Conservation (phyloP, 2,113 vertebrate genomes). For the Paracanthobrama guichenoti region DNA sequence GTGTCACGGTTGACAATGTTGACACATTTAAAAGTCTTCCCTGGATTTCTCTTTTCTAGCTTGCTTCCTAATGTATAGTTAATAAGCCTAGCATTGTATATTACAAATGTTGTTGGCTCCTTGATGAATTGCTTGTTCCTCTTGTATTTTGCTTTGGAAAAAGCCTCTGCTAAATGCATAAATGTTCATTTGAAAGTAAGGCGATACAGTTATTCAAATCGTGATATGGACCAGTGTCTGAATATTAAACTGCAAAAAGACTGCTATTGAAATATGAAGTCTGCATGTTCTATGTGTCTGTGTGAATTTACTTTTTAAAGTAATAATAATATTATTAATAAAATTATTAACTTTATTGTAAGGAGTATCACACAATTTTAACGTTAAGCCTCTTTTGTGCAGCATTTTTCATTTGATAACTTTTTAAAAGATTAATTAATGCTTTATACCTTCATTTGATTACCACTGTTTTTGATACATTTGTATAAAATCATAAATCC, state of each 20-base stretch:
- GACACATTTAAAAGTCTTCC: not conserved
- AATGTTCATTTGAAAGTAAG: not conserved
- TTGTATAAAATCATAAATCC: not conserved
- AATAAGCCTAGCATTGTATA: no score
- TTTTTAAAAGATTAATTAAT: not conserved
- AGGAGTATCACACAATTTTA: not conserved
- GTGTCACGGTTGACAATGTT: not conserved
- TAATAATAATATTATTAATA: not conserved
- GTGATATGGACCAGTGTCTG: not conserved
- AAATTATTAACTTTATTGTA: not conserved
- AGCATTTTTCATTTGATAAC: not conserved
- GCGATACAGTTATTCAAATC: not conserved
- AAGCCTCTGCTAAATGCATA: no score
- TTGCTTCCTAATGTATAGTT: no score
- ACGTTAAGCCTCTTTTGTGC: not conserved
- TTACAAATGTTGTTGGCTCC: no score
- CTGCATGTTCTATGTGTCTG: not conserved
- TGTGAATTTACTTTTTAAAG: not conserved
- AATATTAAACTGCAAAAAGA: not conserved
- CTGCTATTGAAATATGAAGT: not conserved
- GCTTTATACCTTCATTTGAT: not conserved
- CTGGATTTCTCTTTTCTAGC: no score
- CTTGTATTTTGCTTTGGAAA: no score
- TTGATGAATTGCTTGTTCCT: no score
- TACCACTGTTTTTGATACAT: not conserved